Evolutionary conservation across 2,888 invertebrate species (phyloP).

Genomic region (Trissolcus brochymenae): DNA sequence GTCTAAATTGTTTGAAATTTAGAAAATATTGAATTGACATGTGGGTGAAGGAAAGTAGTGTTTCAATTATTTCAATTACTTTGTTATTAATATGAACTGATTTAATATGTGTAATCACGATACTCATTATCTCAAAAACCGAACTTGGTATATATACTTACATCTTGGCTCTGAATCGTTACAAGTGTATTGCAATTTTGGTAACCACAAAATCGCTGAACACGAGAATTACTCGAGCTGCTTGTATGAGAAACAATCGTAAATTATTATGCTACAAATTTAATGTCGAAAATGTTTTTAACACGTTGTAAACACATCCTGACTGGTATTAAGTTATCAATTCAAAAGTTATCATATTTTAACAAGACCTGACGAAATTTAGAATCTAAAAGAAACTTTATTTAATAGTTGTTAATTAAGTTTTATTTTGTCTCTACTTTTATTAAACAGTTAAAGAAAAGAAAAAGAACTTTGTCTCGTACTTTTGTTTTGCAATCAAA

Average conservation of each 20-base stretch:
- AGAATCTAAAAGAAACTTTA: too few relatives aligned
- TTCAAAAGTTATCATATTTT: not conserved
- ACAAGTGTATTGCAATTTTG: constrained; percentile 37
- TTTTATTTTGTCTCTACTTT: too few relatives aligned
- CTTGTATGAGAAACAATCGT: constrained; percentile 23
- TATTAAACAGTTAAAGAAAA: too few relatives aligned
- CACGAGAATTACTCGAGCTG: constrained; percentile 22
- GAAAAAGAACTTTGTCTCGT: too few relatives aligned
- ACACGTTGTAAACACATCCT: not conserved
- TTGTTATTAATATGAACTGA: constrained; percentile 34
- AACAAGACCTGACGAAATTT: too few relatives aligned
- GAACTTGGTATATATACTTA: constrained; percentile 17
- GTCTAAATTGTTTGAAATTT: not conserved
- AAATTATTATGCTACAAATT: constrained; percentile 25
- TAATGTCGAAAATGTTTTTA: not conserved
- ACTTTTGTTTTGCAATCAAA: too few relatives aligned
- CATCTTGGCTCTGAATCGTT: constrained; percentile 26
- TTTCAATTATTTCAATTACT: constrained; percentile 38
- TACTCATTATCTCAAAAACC: constrained; percentile 31
- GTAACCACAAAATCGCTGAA: constrained; percentile 36
- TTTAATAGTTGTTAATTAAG: too few relatives aligned
- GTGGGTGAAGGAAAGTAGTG: constrained; percentile 2
- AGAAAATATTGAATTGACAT: constrained; percentile 7
- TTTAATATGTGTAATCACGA: constrained; percentile 40
- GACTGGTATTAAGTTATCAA: constrained; percentile 10